phyloP scores from a whole-genome alignment of 2,797 vertebrate species.

The Australoheros facetus region DNA sequence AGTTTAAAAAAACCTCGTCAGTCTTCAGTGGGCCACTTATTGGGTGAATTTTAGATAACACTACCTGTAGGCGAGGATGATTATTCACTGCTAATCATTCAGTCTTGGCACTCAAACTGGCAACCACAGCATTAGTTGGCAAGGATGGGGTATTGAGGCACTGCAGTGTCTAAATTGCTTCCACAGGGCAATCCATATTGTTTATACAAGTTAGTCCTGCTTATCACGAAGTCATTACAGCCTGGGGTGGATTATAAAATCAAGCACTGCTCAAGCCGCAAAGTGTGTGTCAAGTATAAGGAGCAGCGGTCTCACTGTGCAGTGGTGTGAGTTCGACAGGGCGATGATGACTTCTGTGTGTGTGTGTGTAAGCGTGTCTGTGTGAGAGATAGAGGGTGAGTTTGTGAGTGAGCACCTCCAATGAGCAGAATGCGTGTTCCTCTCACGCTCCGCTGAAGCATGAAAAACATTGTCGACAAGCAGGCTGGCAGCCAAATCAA shows the following conservation, averaged over 20 bases:
- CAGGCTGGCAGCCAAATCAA: slow-evolving; percentile 34
- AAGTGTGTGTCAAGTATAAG: slow-evolving; percentile 10
- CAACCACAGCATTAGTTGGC: slow-evolving; percentile 21
- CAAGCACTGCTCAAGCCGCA: slow-evolving; percentile 28
- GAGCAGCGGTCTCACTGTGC: slow-evolving; percentile 15
- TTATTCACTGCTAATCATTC: slow-evolving; percentile 37
- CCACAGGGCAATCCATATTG: slow-evolving; percentile 46
- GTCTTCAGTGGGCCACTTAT: background rate
- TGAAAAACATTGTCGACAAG: slow-evolving; percentile 54
- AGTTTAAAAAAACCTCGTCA: background rate
- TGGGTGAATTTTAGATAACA: slow-evolving; percentile 16
- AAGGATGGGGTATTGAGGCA: slow-evolving; percentile 1
- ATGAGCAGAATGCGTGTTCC: slow-evolving; percentile 47
- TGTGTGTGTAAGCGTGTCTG: background rate
- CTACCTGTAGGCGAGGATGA: slow-evolving; percentile 12
- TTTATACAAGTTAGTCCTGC: slow-evolving; percentile 51
- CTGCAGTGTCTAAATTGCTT: slow-evolving; percentile 51
- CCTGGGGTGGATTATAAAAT: slow-evolving; percentile 46
- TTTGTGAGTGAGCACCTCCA: slow-evolving; percentile 20
- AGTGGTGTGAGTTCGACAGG: slow-evolving; percentile 24
- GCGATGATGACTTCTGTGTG: slow-evolving; percentile 3
- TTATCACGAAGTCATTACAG: slow-evolving; percentile 63
- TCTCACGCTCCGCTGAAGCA: slow-evolving; percentile 56
- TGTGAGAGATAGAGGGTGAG: background rate
- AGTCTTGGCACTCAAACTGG: slow-evolving; percentile 38